Percentiles rank a stretch among this genome's conserved stretches.
Conservation (phyloP, 2,113 vertebrate species). For the Hepsetus odoe region DNA sequence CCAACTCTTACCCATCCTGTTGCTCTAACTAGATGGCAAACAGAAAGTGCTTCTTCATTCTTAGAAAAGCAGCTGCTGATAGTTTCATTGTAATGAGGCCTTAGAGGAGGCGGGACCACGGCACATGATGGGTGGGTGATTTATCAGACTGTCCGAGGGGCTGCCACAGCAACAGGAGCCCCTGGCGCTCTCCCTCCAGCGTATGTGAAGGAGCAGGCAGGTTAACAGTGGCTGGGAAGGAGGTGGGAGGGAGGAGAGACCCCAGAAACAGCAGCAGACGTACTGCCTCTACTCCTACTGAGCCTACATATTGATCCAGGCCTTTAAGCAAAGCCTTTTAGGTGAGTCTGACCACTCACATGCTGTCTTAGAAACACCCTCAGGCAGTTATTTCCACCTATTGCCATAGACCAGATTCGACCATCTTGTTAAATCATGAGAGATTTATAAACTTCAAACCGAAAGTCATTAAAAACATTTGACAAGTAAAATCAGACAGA, state of each 20-base stretch:
- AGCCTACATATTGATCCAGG: not conserved
- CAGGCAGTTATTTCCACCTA: no score
- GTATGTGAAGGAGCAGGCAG: conserved; percentile 34
- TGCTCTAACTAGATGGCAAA: conserved; percentile 45
- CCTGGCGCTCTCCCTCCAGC: conserved; percentile 21
- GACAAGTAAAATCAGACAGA: no score
- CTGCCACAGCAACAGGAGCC: conserved; percentile 24
- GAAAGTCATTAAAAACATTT: no score
- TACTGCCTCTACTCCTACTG: conserved; percentile 30
- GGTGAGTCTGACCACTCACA: not conserved
- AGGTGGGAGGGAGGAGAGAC: conserved; percentile 25
- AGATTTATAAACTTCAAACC: no score
- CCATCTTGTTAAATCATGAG: no score
- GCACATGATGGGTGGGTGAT: conserved; percentile 46
- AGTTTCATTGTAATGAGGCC: conserved; percentile 46
- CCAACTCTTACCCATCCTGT: conserved; percentile 31
- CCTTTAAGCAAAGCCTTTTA: not conserved
- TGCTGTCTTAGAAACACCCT: no score
- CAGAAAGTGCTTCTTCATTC: conserved; percentile 20
- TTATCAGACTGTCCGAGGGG: conserved; percentile 53
- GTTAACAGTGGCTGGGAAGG: conserved; percentile 11
- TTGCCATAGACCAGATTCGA: no score
- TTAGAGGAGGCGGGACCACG: conserved; percentile 22
- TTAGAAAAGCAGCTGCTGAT: conserved; percentile 49
- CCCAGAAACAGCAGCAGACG: not conserved